These are phyloP conservation scores for Cheilosia scutellata DNA, from an alignment of 2,888 invertebrate species.

Conservation along the genomic window DNA sequence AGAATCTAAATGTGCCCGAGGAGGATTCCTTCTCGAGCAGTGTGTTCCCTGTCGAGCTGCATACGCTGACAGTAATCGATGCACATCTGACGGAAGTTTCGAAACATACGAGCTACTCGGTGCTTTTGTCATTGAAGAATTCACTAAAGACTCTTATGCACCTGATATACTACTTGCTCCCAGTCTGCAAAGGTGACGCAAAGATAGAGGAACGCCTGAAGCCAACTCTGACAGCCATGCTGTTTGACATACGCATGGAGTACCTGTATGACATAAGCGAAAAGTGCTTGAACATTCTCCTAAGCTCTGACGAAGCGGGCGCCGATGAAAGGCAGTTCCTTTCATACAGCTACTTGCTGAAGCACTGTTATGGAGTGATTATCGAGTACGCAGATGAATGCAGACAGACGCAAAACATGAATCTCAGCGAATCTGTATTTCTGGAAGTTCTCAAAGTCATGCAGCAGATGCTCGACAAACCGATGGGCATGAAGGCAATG, in stretches of 20 bases:
- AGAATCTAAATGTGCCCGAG: slow-evolving; percentile 81
- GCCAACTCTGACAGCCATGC: slow-evolving; percentile 86
- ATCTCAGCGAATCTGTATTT: slow-evolving; percentile 82
- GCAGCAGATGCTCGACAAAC: slow-evolving; percentile 93
- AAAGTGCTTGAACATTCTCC: slow-evolving; percentile 86
- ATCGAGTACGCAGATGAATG: slow-evolving; percentile 86
- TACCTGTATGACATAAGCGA: slow-evolving; percentile 88
- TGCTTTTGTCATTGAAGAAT: slow-evolving; percentile 83
- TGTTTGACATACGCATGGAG: slow-evolving; percentile 91
- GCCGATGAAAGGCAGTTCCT: slow-evolving; percentile 87
- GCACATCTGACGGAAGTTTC: slow-evolving; percentile 83
- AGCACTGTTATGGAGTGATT: slow-evolving; percentile 88
- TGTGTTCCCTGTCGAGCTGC: slow-evolving; percentile 82
- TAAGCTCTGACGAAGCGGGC: slow-evolving; percentile 77
- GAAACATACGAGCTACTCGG: slow-evolving; percentile 80
- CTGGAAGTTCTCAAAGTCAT: slow-evolving; percentile 88
- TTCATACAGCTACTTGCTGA: slow-evolving; percentile 87
- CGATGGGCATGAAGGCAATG: slow-evolving; percentile 92
- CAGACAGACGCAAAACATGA: slow-evolving; percentile 77
- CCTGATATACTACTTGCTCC: slow-evolving; percentile 81
- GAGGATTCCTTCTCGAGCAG: slow-evolving; percentile 81
- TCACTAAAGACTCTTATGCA: slow-evolving; percentile 82
- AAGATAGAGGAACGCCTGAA: slow-evolving; percentile 80
- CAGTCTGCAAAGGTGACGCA: slow-evolving; percentile 77
- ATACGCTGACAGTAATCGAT: slow-evolving; percentile 83